phyloP scores from a whole-genome alignment of 64 coral and sea anemone species.

The Dendronephthya gigantea region DNA sequence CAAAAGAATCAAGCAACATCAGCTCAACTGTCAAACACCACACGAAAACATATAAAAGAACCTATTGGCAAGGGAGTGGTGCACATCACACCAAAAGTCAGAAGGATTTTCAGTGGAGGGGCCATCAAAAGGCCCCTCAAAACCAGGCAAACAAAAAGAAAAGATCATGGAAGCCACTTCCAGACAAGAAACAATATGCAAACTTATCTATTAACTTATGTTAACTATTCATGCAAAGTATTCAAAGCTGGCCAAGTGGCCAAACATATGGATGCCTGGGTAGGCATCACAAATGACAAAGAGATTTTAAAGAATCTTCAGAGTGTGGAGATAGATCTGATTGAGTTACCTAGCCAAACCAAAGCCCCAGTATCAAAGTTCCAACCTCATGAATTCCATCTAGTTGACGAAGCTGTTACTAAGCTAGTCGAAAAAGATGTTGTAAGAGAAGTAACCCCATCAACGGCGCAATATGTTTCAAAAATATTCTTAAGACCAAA shows the following conservation, averaged over 20 bases:
- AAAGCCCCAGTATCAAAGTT: not conserved
- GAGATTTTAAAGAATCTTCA: not conserved
- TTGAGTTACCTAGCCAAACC: not conserved
- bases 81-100: too few relatives aligned
- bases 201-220: not conserved
- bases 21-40: not conserved
- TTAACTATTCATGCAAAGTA: not conserved
- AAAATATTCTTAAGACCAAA: conserved; percentile 49
- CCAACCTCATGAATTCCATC: not conserved
- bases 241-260: not conserved
- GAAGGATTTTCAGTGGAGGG: too few relatives aligned
- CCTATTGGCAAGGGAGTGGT: not conserved
- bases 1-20: not conserved
- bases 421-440: conserved; percentile 47
- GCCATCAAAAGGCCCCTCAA: not conserved
- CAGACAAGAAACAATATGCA: not conserved
- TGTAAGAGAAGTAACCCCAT: conserved; percentile 21
- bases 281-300: not conserved
- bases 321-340: not conserved
- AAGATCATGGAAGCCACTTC: not conserved
- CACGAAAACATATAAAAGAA: not conserved
- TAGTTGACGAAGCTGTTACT: conserved; percentile 22
- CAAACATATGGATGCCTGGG: not conserved
- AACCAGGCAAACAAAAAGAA: not conserved
- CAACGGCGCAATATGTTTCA: conserved; percentile 38